Percentiles rank a stretch among this genome's conserved stretches.
phyloP scores from a whole-genome alignment of 2,888 invertebrate species.

The Epistrophella euchroma region DNA sequence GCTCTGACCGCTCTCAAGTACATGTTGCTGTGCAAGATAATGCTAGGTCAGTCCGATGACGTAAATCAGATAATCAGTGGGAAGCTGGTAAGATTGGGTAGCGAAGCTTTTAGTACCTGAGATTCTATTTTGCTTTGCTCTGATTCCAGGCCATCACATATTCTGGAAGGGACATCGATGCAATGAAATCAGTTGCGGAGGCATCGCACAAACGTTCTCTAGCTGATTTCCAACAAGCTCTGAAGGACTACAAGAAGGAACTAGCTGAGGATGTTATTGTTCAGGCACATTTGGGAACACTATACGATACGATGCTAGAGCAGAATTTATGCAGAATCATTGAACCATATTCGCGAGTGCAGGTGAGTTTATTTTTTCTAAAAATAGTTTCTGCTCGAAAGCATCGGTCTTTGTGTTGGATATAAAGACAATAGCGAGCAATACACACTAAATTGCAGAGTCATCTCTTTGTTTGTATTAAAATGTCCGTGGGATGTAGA shows the following conservation, averaged over 20 bases:
- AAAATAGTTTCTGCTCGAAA: slow-evolving; percentile 29
- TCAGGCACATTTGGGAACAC: slow-evolving; percentile 96
- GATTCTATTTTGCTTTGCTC: background rate
- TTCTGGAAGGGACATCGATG: slow-evolving; percentile 97
- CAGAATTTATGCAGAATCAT: slow-evolving; percentile 99
- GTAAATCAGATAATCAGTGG: slow-evolving; percentile 97
- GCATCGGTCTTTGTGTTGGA: background rate
- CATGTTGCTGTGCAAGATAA: slow-evolving; percentile 99
- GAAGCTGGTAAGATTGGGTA: slow-evolving; percentile 87
- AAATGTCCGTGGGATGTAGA: too few relatives aligned
- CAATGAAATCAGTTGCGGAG: slow-evolving; percentile 98
- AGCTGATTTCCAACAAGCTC: slow-evolving; percentile 96
- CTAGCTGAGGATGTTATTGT: slow-evolving; percentile 98
- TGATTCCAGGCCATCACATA: slow-evolving; percentile 93
- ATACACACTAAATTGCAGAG: slow-evolving; percentile 17
- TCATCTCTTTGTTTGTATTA: slow-evolving; percentile 26
- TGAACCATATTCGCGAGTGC: slow-evolving; percentile 98
- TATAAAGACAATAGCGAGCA: background rate
- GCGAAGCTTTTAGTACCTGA: background rate
- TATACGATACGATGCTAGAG: slow-evolving; percentile 99
- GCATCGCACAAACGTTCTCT: slow-evolving; percentile 98
- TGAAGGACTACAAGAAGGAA: slow-evolving; percentile 94
- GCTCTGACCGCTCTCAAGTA: slow-evolving; percentile 98
- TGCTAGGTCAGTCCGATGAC: slow-evolving; percentile 98
- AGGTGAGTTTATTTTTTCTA: slow-evolving; percentile 84